Evolutionary conservation across 2,797 vertebrate species (phyloP).

Genomic region (Thaleichthys pacificus): DNA sequence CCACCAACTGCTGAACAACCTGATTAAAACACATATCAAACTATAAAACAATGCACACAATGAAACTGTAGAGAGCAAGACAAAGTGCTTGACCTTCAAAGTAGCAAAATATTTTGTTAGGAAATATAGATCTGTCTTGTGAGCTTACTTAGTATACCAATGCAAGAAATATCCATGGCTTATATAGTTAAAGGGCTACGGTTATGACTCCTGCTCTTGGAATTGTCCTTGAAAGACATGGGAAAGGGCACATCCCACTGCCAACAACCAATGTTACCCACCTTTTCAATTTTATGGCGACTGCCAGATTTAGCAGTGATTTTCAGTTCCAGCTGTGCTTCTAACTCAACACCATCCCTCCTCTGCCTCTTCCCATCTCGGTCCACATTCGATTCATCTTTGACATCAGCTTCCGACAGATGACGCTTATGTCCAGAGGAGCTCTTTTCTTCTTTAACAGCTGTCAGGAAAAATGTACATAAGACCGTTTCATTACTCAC

Average conservation of each 20-base stretch:
- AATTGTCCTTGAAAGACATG: background rate
- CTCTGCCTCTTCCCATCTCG: conserved; percentile 74
- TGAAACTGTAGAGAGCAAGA: background rate
- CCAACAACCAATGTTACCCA: conserved; percentile 37
- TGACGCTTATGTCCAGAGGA: conserved; percentile 72
- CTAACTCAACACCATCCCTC: conserved; percentile 82
- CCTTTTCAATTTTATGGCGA: conserved; percentile 89
- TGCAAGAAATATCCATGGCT: too few species aligned
- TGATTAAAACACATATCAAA: conserved; percentile 47
- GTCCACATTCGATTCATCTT: conserved; percentile 53
- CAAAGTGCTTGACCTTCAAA: background rate
- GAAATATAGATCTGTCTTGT: too few species aligned
- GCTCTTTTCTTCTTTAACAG: conserved; percentile 47
- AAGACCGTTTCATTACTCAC: background rate
- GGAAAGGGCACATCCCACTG: background rate
- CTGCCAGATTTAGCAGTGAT: conserved; percentile 84
- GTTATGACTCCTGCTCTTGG: too few species aligned
- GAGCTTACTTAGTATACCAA: too few species aligned
- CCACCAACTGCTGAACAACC: conserved; percentile 90
- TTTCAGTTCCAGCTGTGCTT: conserved; percentile 94
- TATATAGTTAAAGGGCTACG: too few species aligned
- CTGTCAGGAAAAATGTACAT: conserved; percentile 9
- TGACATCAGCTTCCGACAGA: conserved; percentile 66
- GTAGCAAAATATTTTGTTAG: background rate
- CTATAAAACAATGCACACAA: background rate